phyloP scores from a whole-genome alignment of 2,888 invertebrate genomes.

The Scaptodrosophila latifasciaeformis region DNA sequence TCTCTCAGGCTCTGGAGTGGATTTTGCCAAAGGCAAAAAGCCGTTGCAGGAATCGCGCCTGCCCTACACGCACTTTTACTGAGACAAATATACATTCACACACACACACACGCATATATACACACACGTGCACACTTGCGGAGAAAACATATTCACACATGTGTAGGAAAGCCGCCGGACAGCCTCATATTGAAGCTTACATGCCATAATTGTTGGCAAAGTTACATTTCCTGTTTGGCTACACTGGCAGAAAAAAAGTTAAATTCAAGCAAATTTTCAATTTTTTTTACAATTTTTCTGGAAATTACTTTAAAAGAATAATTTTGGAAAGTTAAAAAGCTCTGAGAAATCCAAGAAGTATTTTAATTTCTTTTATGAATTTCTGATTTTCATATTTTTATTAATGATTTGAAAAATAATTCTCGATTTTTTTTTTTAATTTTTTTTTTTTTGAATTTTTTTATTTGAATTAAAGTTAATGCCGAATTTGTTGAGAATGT shows the following conservation, averaged over 20 bases:
- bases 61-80: slow-evolving; percentile 19
- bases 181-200: slow-evolving; percentile 7
- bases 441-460: too few species aligned
- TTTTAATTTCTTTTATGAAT: too few species aligned
- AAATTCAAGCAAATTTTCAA: background rate
- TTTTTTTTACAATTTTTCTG: background rate
- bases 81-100: slow-evolving; percentile 3
- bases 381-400: too few species aligned
- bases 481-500: too few species aligned
- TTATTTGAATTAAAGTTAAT: too few species aligned
- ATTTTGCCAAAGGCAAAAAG: background rate
- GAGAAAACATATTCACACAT: slow-evolving; percentile 26
- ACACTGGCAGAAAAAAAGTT: slow-evolving; percentile 24
- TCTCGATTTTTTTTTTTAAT: too few species aligned
- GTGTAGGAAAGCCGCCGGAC: slow-evolving; percentile 27
- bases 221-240: slow-evolving; percentile 27
- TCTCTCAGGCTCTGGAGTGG: background rate
- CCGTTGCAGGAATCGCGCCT: background rate
- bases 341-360: too few species aligned
- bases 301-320: too few species aligned
- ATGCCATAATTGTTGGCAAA: slow-evolving; percentile 33
- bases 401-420: too few species aligned
- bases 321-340: too few species aligned
- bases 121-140: slow-evolving; percentile 1
- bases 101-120: slow-evolving; percentile 6